Base-by-base conservation (phyloP, 2,888 invertebrate species). In the Metellina segmentata region DNA sequence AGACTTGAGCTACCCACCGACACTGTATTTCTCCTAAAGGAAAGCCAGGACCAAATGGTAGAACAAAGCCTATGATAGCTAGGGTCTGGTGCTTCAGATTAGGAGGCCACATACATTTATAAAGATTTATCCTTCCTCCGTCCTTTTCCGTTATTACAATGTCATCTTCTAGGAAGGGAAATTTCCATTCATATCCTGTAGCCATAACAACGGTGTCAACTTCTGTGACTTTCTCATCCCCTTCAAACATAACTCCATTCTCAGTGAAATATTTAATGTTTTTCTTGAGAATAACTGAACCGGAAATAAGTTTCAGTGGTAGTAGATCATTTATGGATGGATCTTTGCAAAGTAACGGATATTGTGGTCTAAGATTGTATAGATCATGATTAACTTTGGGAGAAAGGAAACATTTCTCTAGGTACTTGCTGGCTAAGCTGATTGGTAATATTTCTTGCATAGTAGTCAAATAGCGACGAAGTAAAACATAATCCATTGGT, bases 281-380 rank as follows among this genome's bases (percentile, higher is more conserved):
- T n/a, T 94, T 94, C 91, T 94, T 94, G 7, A 94, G 93, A 72
- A 93, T 91, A 4, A 95, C 93, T 6, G 93, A 93, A 16, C 95
- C 95, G 7, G 94, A 94, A 89, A 95, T 94, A 81, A 95, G 94
- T 79, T 95, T 94, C 82, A 94, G 94, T 5, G 95, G 95, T 7
- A 95, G 93, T 89, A 95, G 95, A 93, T 95, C 95, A 93, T 95
- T 95, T 83, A 95, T 94, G 20, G 89, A 81, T 0, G 93, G 91
- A 51, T 94, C 94, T 75, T 94, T 93, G 13, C 93, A 91, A 48
- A 94, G 90, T 48, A 94, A 92, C 79, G 94, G 83, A 91, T 95
- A 94, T 7, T 94, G 91, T n/a, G 95, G 95, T 87, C 94, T 94
- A 48, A 95, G 93, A 6, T 94, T 94, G 93, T 95, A 95, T 0